These are phyloP conservation scores for Drosophila sucinea DNA, from an alignment of 1,140 invertebrate species.

Conservation along the genomic window DNA sequence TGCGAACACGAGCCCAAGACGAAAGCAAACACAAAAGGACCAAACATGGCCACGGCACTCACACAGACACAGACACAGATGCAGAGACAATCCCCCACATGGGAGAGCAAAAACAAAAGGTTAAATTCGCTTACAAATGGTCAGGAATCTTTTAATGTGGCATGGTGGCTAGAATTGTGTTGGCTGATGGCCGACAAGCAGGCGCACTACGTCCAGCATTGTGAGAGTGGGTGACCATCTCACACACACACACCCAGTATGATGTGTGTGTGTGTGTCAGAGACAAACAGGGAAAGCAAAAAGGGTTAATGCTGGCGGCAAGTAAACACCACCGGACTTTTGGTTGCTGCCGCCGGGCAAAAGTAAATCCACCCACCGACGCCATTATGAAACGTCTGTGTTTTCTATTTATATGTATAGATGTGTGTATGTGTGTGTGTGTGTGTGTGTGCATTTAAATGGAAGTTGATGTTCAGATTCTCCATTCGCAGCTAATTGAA, in stretches of 20 bases:
- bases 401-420: conserved; percentile 18
- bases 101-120: conserved; percentile 66
- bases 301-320: conserved; percentile 76
- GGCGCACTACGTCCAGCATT: conserved; percentile 59
- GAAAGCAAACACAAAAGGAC: conserved; percentile 11
- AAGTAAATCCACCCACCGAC: conserved; percentile 71
- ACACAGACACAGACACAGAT: conserved; percentile 6
- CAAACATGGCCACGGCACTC: conserved; percentile 28
- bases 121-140: conserved; percentile 80
- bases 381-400: conserved; percentile 62
- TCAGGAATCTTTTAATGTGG: conserved; percentile 76
- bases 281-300: conserved; percentile 15
- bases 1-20: conserved; percentile 31
- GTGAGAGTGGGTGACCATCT: conserved; percentile 63
- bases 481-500: conserved; percentile 2
- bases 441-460: conserved; percentile 15
- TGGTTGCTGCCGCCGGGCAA: conserved; percentile 25
- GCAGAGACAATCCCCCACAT: conserved; percentile 4
- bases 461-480: conserved; percentile 1
- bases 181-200: conserved; percentile 66
- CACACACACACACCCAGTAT: conserved; percentile 24
- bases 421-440: conserved; percentile 14
- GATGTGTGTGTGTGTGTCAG: conserved; percentile 31
- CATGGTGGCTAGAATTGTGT: conserved; percentile 21
- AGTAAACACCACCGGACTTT: conserved; percentile 76